Percentiles rank a stretch among this genome's conserved stretches.
phyloP scores from a whole-genome alignment of 1,140 invertebrate genomes.

The Vanessa atalanta region DNA sequence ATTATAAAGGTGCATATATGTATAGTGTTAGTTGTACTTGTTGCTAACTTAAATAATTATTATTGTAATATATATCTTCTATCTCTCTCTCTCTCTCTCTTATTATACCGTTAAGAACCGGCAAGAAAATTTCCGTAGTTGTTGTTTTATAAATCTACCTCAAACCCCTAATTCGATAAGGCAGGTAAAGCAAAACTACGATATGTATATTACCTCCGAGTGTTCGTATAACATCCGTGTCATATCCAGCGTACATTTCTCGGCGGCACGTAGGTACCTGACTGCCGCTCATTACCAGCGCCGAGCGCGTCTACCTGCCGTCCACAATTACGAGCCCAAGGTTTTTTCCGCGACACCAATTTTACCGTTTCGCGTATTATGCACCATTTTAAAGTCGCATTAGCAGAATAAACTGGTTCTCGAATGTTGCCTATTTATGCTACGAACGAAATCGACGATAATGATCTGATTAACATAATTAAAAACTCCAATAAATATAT shows the following conservation, averaged over 20 bases:
- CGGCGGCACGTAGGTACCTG: conserved; percentile 25
- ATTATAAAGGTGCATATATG: no score
- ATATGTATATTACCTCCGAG: neutral
- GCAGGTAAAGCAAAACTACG: neutral
- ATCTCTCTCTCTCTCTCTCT: no score
- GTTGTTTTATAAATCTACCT: neutral
- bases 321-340: conserved; percentile 47
- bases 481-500: neutral
- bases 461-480: conserved; percentile 8
- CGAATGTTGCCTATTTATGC: neutral
- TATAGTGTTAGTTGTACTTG: no score
- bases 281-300: conserved; percentile 35
- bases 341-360: conserved; percentile 55
- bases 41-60: no score
- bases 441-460: neutral
- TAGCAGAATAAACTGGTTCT: conserved; percentile 1
- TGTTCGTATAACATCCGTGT: neutral
- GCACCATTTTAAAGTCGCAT: conserved; percentile 17
- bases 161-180: neutral
- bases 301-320: conserved; percentile 40
- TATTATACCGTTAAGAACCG: no score
- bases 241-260: conserved; percentile 23
- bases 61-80: no score
- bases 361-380: conserved; percentile 47
- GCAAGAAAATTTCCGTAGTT: neutral